Conservation (phyloP, 1,140 invertebrate genomes). For the Drosophila teissieri region DNA sequence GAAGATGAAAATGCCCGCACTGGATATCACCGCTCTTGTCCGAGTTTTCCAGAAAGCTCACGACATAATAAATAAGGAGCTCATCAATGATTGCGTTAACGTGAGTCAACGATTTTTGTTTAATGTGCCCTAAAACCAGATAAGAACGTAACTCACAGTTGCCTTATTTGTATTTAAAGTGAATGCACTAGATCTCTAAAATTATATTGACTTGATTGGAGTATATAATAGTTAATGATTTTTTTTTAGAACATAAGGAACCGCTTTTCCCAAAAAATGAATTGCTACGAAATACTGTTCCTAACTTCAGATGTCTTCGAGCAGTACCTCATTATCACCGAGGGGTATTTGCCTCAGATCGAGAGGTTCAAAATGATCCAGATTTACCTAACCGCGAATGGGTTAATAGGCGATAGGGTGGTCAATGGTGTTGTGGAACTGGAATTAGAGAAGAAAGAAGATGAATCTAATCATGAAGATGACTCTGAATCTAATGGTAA, state of each 20-base stretch:
- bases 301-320: conserved; percentile 16
- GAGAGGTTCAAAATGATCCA: conserved; percentile 31
- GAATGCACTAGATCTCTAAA: too few species aligned
- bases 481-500: background rate
- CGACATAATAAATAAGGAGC: background rate
- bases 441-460: background rate
- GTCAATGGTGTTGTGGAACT: background rate
- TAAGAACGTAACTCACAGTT: too few species aligned
- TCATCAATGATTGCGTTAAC: background rate
- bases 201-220: too few species aligned
- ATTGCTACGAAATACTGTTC: conserved; percentile 3
- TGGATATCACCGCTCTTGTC: background rate
- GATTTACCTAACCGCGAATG: conserved; percentile 4
- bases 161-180: too few species aligned
- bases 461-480: too few species aligned
- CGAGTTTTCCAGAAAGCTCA: background rate
- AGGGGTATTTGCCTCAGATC: background rate
- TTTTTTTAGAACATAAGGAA: background rate
- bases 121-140: too few species aligned
- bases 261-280: background rate
- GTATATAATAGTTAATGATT: too few species aligned
- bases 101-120: background rate
- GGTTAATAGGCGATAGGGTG: background rate
- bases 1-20: rapidly evolving
- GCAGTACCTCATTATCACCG: background rate